Conservation (phyloP, 2,113 vertebrate genomes). For the Ursus arctos region DNA sequence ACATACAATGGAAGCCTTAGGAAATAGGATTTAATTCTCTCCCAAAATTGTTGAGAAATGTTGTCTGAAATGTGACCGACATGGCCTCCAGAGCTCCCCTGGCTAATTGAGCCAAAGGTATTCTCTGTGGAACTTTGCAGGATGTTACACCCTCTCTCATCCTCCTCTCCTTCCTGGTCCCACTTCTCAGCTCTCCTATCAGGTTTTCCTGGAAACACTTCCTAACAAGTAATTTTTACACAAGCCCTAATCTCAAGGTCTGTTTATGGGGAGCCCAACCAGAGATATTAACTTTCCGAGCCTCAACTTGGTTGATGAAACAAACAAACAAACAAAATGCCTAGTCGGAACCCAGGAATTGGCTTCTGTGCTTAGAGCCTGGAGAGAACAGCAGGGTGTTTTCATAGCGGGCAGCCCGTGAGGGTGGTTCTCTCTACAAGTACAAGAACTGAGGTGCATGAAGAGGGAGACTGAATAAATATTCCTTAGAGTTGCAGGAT, state of each 20-base stretch:
- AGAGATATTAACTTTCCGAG: not conserved
- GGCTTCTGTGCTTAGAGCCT: not conserved
- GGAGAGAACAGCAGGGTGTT: not conserved
- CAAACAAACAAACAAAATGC: not conserved
- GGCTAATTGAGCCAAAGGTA: not conserved
- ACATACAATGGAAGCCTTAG: not conserved
- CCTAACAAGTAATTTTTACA: not conserved
- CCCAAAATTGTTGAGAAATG: not conserved
- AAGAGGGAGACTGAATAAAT: not conserved
- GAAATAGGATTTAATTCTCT: not conserved
- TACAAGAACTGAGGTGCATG: not conserved
- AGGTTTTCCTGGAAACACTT: not conserved
- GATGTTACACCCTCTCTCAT: not conserved
- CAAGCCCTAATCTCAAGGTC: not conserved
- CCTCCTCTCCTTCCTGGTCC: not conserved
- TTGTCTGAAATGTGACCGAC: not conserved
- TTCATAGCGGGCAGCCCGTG: not conserved
- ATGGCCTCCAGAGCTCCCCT: not conserved
- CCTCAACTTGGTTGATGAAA: not conserved
- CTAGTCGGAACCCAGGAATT: not conserved
- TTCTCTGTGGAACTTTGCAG: not conserved
- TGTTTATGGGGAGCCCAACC: not conserved
- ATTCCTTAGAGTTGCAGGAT: not conserved
- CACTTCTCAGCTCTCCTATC: not conserved
- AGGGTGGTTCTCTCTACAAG: not conserved